Conservation (phyloP, 2,888 invertebrate species). For the Leptopilina drosophilae region DNA sequence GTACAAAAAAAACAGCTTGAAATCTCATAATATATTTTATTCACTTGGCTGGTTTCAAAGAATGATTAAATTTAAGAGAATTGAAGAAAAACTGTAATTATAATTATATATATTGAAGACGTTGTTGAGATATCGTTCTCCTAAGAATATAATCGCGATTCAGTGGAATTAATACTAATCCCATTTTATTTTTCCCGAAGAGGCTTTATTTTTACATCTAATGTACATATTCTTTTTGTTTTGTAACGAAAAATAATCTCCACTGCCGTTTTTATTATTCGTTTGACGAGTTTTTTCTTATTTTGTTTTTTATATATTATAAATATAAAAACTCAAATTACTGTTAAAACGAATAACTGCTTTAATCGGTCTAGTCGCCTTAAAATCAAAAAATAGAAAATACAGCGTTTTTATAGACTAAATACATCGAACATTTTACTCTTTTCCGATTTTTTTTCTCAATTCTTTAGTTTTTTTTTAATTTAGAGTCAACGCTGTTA, state of each 20-base stretch:
- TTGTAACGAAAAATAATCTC: neutral
- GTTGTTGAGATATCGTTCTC: conserved; percentile 33
- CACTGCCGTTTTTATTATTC: conserved; percentile 16
- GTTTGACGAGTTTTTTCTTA: conserved; percentile 15
- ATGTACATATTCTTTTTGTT: conserved; percentile 1
- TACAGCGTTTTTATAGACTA: neutral
- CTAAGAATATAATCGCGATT: neutral
- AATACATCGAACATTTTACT: neutral
- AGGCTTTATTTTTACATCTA: conserved; percentile 19
- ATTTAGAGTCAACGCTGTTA: too few species aligned
- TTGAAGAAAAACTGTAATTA: neutral
- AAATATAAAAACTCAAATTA: neutral
- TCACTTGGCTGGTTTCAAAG: neutral
- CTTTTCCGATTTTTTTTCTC: neutral
- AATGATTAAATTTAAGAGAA: neutral
- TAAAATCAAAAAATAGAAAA: neutral
- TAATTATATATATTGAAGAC: conserved; percentile 1
- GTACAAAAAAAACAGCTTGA: neutral
- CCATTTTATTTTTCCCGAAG: neutral
- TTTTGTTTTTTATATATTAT: neutral
- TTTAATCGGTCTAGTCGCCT: conserved; percentile 33
- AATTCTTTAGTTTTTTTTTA: too few species aligned
- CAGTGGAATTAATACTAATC: neutral
- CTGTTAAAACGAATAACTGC: neutral
- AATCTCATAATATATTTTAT: conserved; percentile 16